Base-by-base conservation (phyloP, 2,797 vertebrate genomes). In the Aplochiton taeniatus region DNA sequence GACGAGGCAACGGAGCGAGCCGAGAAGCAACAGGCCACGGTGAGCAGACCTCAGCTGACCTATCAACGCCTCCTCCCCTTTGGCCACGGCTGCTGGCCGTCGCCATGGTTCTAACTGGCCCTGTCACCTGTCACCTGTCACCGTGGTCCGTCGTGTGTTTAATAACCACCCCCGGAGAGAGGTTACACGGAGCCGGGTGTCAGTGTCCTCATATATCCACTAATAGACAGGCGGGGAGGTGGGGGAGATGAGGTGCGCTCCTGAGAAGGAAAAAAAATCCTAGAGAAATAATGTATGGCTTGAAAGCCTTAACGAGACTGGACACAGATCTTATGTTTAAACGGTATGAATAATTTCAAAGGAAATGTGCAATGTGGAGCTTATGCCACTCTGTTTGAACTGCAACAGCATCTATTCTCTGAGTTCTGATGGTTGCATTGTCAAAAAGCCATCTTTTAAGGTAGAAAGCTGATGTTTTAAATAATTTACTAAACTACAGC, bases 21-120 rank as follows among this genome's bases (percentile, higher is more conserved):
- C 11, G 96, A 98, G 85, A 98, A 99, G 83, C 96, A 98, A 84
- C 95, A 98, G 85, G 95, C 96, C 72, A 98, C 96, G 0, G 97
- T 98, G 88, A 97, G 95, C 63, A 14, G 73, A 61, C 54, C 55
- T 55, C 46, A 31, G 62, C 68, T 74, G 73, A 85, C 79, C 80
- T 75, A 16, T 78, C 81, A 73, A 59, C 72, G 70, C 76, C 77
- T 61, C 47, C 6, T 31, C 6, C 6, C 31, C 3, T 6, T 2
- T 31, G 31, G 31, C 31, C 31, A 6, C 31, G 2, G 31, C 31
- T 6, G 6, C 31, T 6, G 61, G 66, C n/a, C 16, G 9, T 73
- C 66, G 31, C 31, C 31, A 31, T 31, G 31, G 31, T 54, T 41
- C 75, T 78, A 86, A 88, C 73, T 72, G 60, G 68, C 68, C 58